Base-by-base conservation (phyloP, 2,113 vertebrate species). In the Calyptommatus sinebrachiatus region DNA sequence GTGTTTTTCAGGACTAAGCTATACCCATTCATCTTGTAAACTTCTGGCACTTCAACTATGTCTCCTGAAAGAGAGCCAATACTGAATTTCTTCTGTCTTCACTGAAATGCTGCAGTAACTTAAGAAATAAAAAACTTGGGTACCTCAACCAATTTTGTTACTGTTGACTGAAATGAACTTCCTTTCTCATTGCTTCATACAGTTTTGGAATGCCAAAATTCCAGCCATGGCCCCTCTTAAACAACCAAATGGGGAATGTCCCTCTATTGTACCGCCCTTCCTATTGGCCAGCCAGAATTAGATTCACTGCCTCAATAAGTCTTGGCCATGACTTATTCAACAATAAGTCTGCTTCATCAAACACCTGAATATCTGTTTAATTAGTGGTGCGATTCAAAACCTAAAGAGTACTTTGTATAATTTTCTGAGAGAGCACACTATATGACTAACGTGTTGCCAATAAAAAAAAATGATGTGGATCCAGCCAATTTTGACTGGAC, bases 101-200 rank as follows among this genome's bases (percentile, higher is more conserved):
- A 22, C 7, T 24, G 41, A 57, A 72, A n/a, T 71, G 35, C 35
- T 29, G 14, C 57, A 22, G 20, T 14, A 35, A 48, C 62, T 68
- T 50, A 57, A 57, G 18, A 57, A 57, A 57, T 16, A 18, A 14
- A 57, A 63, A 46, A 71, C 11, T 24, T 60, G 11, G 31, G 62
- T n/a, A 71, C 21, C 41, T 62, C 35, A 20, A 71, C 26, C 10
- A 61, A 16, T 10, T 77, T n/a, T 21, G 1, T 14, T 41, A 29
- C 18, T 69, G 66, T 7, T 14, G 28, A 61, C 18, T 28, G 8
- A 61, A 61, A 45, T 2, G 83, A 84, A 83, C 16, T 73, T 14
- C 50, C 10, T 78, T 79, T 85, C 73, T 69, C 45, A 65, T 65
- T 81, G 72, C 1, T 81, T 22, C 10, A 26, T 31, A 18, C 14